Conservation (phyloP, 2,797 vertebrate genomes). For the Cyclura pinguis region DNA sequence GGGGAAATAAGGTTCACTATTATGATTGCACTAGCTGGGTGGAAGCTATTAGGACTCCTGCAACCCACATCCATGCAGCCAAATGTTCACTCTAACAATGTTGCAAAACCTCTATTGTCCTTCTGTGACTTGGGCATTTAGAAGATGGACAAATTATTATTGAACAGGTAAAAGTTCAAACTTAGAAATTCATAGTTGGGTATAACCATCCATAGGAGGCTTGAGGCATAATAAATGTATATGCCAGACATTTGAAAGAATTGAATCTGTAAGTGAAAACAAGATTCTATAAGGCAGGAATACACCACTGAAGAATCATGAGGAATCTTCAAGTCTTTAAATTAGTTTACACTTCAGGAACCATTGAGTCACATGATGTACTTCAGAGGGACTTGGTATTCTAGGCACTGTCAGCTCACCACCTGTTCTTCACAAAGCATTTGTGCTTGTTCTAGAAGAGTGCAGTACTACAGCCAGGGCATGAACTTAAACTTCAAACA, state of each 20-base stretch:
- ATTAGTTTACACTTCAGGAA: constrained; percentile 36
- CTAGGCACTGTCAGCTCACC: constrained; percentile 48
- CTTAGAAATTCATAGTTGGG: not conserved
- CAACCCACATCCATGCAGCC: too few relatives aligned
- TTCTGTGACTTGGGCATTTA: not conserved
- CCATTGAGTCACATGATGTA: constrained; percentile 20
- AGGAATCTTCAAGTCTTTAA: constrained; percentile 32
- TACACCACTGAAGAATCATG: constrained; percentile 1
- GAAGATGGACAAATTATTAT: not conserved
- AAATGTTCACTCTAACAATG: not conserved
- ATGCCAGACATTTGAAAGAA: not conserved
- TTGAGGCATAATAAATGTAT: not conserved
- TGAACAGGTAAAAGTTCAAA: not conserved
- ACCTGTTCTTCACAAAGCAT: constrained; percentile 55
- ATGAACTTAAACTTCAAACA: constrained; percentile 60
- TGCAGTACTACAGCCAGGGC: constrained; percentile 13
- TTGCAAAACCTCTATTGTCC: not conserved
- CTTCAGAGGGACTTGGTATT: constrained; percentile 32
- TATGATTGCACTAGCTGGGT: not conserved
- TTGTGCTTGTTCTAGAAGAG: constrained; percentile 25
- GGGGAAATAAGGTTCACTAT: not conserved
- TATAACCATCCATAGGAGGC: not conserved
- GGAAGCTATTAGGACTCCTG: not conserved
- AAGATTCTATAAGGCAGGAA: not conserved
- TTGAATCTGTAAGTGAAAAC: not conserved